phyloP scores from a whole-genome alignment of 2,797 vertebrate species.

The Enteromius afrohamiltoni region DNA sequence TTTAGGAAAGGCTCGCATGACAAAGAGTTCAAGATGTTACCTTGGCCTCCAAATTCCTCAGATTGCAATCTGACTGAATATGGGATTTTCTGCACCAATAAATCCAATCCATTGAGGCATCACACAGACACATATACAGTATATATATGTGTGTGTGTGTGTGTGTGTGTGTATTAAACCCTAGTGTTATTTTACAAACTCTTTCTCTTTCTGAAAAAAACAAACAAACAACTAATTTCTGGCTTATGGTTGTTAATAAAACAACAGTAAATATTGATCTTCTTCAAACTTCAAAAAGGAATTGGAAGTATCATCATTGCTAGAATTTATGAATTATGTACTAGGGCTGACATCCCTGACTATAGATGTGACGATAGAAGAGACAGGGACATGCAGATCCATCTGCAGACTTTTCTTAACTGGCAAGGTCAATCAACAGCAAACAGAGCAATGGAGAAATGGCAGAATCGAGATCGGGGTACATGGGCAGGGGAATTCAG shows the following conservation, averaged over 20 bases:
- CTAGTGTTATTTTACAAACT: no score
- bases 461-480: no score
- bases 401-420: no score
- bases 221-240: not conserved
- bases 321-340: not conserved
- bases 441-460: no score
- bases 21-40: not conserved
- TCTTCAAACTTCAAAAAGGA: not conserved
- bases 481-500: no score
- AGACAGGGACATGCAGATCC: no score
- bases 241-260: not conserved
- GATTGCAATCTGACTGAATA: not conserved
- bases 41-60: not conserved
- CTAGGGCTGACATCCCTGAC: not conserved
- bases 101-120: not conserved
- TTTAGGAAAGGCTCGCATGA: not conserved
- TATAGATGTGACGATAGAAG: no score
- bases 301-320: no score
- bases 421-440: no score
- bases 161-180: no score
- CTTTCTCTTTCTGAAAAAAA: not conserved
- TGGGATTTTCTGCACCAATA: not conserved
- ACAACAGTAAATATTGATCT: not conserved
- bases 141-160: no score
- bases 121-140: no score